Evolutionary conservation across 2,113 vertebrate species (phyloP).

Genomic region (Thunnus maccoyii): DNA sequence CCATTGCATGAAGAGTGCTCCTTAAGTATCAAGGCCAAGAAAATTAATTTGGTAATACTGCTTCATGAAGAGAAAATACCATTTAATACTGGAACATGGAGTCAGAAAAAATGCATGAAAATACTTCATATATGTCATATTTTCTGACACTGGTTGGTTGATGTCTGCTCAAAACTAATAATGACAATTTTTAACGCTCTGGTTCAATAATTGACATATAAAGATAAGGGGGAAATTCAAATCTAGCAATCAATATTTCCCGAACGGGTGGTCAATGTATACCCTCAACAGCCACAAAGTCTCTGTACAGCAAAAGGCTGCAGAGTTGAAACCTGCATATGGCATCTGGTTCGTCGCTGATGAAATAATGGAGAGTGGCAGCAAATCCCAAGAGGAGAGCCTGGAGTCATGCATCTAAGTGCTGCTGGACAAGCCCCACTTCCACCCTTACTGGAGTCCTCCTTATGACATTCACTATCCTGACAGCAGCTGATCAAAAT

Average conservation of each 20-base stretch:
- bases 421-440: conserved; percentile 72
- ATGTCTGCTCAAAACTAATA: conserved; percentile 9
- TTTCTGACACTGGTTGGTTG: background rate
- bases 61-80: background rate
- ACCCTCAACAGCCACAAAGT: conserved; percentile 55
- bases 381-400: conserved; percentile 66
- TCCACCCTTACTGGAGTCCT: conserved; percentile 47
- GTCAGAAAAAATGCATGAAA: conserved; percentile 1
- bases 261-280: conserved; percentile 38
- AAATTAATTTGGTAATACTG: conserved; percentile 1
- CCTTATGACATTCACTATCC: conserved; percentile 63
- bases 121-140: background rate
- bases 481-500: conserved; percentile 78
- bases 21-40: background rate
- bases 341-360: conserved; percentile 66
- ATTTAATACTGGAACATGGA: background rate
- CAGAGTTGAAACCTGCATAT: conserved; percentile 49
- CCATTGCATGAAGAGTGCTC: too few relatives aligned
- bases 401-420: conserved; percentile 77
- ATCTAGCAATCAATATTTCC: conserved; percentile 57
- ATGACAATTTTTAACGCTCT: conserved; percentile 5
- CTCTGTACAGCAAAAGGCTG: conserved; percentile 39
- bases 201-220: conserved; percentile 29
- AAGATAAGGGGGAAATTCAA: conserved; percentile 28
- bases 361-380: conserved; percentile 79